Evolutionary conservation across 2,113 vertebrate species (phyloP).

Genomic region (Albula goreensis): DNA sequence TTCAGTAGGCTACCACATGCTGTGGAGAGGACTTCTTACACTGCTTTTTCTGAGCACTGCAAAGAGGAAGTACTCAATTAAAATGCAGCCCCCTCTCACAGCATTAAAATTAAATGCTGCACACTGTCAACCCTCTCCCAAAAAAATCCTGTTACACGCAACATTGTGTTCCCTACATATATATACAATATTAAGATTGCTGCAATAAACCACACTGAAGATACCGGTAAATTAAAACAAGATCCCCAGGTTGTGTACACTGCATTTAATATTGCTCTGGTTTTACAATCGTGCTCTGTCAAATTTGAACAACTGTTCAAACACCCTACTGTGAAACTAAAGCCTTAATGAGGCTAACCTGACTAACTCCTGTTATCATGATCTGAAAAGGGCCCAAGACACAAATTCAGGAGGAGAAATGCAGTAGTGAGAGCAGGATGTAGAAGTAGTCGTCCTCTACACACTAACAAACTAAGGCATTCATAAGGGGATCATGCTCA

Average conservation of each 20-base stretch:
- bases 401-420: not conserved
- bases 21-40: not conserved
- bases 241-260: not conserved
- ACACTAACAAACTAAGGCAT: not conserved
- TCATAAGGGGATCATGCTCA: not conserved
- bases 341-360: not conserved
- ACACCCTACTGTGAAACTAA: not conserved
- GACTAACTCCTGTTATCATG: not conserved
- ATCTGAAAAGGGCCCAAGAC: not conserved
- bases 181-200: too few relatives aligned
- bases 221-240: not conserved
- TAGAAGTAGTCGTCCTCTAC: not conserved
- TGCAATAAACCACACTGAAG: not conserved
- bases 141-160: not conserved
- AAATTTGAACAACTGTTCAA: not conserved
- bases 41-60: not conserved
- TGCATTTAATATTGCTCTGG: not conserved
- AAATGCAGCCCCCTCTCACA: not conserved
- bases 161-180: not conserved
- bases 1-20: not conserved
- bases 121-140: not conserved
- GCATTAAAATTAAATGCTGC: not conserved
- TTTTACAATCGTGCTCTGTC: not conserved
- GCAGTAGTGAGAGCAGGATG: not conserved
- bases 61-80: not conserved